phyloP scores from a whole-genome alignment of 2,797 vertebrate species.

The Lepidocolaptes lacrymiger region DNA sequence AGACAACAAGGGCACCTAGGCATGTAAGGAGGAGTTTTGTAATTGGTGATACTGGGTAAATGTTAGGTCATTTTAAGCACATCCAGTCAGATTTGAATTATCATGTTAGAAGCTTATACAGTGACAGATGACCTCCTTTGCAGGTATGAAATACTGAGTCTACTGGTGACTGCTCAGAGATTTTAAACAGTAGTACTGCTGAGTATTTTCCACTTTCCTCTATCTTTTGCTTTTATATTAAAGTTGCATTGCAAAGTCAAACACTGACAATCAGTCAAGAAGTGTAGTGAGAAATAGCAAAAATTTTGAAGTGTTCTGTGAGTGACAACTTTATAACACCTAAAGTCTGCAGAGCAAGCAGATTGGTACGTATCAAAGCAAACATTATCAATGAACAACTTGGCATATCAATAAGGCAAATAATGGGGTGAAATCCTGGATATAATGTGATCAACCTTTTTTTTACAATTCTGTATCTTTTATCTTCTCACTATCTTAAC shows the following conservation, averaged over 20 bases:
- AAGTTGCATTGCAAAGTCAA: neutral
- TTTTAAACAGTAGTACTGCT: neutral
- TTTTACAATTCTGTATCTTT: neutral
- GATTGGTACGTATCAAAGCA: neutral
- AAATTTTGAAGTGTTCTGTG: neutral
- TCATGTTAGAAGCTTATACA: neutral
- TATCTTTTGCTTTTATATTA: neutral
- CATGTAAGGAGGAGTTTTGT: neutral
- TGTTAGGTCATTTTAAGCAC: neutral
- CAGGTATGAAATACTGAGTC: neutral
- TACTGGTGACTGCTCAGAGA: neutral
- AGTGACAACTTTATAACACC: neutral
- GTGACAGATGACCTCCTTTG: neutral
- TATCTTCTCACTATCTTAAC: neutral
- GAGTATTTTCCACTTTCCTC: neutral
- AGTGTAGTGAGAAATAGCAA: neutral
- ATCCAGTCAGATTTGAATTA: neutral
- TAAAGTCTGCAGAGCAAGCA: conserved; percentile 2
- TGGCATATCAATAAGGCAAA: conserved; percentile 8
- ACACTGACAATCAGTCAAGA: conserved; percentile 7
- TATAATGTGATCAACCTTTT: neutral
- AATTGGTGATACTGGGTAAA: neutral
- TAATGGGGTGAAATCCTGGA: neutral
- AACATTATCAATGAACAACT: neutral
- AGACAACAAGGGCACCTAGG: neutral